phyloP scores from a whole-genome alignment of 1,140 invertebrate genomes.

The Camponotus vicinus region DNA sequence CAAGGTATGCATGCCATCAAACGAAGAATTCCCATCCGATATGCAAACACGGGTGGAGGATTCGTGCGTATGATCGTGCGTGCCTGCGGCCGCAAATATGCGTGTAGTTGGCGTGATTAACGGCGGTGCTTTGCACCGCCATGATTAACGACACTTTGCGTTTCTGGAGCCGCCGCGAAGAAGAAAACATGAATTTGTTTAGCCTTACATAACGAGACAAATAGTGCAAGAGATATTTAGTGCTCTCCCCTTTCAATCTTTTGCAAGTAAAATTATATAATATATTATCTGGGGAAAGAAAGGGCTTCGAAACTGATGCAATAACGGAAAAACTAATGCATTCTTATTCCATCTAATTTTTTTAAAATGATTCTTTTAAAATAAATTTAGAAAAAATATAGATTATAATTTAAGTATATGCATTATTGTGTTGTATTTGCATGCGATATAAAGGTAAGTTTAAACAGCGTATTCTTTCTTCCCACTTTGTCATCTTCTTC shows the following conservation, averaged over 20 bases:
- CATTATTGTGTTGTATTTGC: background rate
- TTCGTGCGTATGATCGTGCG: background rate
- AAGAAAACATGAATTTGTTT: constrained; percentile 31
- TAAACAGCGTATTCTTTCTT: no score
- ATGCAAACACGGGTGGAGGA: constrained; percentile 8
- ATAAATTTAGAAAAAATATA: background rate
- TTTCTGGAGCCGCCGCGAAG: background rate
- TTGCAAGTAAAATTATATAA: background rate
- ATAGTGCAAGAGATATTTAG: background rate
- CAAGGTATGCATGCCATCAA: background rate
- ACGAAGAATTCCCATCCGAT: constrained; percentile 19
- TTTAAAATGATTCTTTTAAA: background rate
- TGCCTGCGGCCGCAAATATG: constrained; percentile 20
- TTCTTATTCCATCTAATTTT: background rate
- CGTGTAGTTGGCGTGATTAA: constrained; percentile 52
- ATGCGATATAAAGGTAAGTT: background rate
- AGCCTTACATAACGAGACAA: constrained; percentile 35
- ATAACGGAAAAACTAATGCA: background rate
- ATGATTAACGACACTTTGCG: constrained; percentile 39
- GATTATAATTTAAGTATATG: background rate
- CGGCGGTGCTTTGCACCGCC: background rate
- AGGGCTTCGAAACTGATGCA: background rate
- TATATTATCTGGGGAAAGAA: background rate
- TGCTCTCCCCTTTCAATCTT: constrained; percentile 1
- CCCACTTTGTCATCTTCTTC: background rate